Conservation (phyloP, 2,888 invertebrate genomes). For the Metalampra italica region DNA sequence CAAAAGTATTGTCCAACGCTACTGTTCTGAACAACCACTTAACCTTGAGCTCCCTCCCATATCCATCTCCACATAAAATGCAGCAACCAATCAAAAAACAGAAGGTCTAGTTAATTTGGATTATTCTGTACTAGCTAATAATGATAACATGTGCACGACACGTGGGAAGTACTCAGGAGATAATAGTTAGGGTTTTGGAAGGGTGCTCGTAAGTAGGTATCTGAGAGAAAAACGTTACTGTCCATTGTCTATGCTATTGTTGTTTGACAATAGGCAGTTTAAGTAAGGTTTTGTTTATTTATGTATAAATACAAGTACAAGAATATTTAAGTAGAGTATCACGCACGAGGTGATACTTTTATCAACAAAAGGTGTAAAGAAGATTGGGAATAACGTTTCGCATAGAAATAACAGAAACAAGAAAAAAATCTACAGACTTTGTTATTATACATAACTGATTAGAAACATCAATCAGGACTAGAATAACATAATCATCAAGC, state of each 20-base stretch:
- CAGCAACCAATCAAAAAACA: background rate
- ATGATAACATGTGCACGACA: slow-evolving; percentile 29
- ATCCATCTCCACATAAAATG: background rate
- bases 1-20: background rate
- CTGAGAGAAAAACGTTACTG: background rate
- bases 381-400: too few species aligned
- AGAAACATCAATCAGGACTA: too few species aligned
- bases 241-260: background rate
- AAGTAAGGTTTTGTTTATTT: too few species aligned
- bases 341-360: too few species aligned
- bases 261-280: too few species aligned
- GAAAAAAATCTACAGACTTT: too few species aligned
- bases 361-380: too few species aligned
- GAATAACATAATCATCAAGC: too few species aligned
- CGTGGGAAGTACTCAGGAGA: slow-evolving; percentile 28
- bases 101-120: background rate
- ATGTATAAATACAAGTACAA: too few species aligned
- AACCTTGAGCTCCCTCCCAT: background rate
- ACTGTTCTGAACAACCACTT: background rate
- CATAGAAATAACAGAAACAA: too few species aligned
- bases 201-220: slow-evolving; percentile 4
- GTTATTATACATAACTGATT: too few species aligned
- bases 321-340: too few species aligned
- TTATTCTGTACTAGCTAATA: slow-evolving; percentile 22
- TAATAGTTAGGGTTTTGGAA: slow-evolving; percentile 20